phyloP scores from a whole-genome alignment of 2,888 invertebrate genomes.

The Auanema sp. region DNA sequence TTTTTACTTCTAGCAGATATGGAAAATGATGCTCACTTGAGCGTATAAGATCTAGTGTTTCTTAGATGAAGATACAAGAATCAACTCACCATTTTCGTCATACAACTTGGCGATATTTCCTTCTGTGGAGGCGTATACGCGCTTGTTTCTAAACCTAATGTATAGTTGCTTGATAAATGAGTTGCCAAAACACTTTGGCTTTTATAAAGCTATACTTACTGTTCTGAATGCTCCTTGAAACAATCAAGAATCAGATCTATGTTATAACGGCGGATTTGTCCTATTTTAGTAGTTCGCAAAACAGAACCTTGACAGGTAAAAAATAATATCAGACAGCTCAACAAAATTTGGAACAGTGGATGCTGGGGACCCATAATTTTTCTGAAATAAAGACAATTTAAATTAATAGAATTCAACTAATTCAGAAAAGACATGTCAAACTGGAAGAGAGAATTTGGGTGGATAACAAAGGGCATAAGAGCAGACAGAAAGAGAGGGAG shows the following conservation, averaged over 20 bases:
- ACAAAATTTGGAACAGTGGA: too few species aligned
- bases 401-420: too few species aligned
- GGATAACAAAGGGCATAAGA: conserved; percentile 8
- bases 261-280: conserved; percentile 18
- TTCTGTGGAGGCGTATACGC: conserved; percentile 20
- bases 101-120: conserved; percentile 21
- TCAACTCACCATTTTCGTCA: conserved; percentile 21
- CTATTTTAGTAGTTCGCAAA: conserved; percentile 17
- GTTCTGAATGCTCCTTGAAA: conserved; percentile 17
- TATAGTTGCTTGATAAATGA: too few species aligned
- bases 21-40: too few species aligned
- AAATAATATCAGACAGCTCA: conserved; percentile 1
- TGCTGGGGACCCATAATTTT: too few species aligned
- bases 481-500: neutral
- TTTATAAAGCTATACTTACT: conserved; percentile 11
- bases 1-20: too few species aligned
- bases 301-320: conserved; percentile 6
- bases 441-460: neutral
- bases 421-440: neutral
- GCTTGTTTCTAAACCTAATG: conserved; percentile 20
- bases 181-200: neutral
- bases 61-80: too few species aligned
- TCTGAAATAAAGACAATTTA: too few species aligned
- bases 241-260: conserved; percentile 12
- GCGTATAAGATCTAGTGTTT: too few species aligned